Evolutionary conservation across 2,113 vertebrate genomes (phyloP).

Genomic region (Lepus timidus): DNA sequence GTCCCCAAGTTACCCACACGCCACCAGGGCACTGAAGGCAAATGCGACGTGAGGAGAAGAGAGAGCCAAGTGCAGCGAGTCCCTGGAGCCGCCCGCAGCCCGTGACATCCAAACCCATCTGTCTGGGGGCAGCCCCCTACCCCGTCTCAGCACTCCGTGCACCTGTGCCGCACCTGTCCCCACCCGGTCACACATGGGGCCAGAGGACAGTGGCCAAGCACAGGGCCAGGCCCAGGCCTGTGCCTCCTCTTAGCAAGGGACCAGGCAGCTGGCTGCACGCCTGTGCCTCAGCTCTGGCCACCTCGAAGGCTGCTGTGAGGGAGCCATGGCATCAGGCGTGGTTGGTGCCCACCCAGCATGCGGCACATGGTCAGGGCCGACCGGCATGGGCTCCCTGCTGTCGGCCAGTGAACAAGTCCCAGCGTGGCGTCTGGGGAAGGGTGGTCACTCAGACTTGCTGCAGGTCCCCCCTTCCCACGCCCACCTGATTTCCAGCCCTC

Average conservation of each 20-base stretch:
- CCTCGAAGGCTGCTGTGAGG: not conserved
- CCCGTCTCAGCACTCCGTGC: fast-evolving
- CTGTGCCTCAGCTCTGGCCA: not conserved
- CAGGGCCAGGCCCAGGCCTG: fast-evolving
- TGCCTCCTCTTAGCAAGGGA: not conserved
- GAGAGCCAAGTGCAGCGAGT: no score
- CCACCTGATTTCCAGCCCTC: not conserved
- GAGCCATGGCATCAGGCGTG: fast-evolving
- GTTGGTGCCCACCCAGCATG: fast-evolving
- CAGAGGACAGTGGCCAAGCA: fast-evolving
- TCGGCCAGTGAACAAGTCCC: not conserved
- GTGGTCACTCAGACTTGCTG: no score
- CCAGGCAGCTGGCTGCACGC: fast-evolving
- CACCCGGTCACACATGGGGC: fast-evolving
- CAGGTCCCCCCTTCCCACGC: not conserved
- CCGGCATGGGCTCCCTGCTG: fast-evolving
- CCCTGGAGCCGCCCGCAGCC: fast-evolving
- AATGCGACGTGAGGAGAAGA: no score
- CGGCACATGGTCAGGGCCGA: no score
- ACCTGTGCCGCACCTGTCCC: not conserved
- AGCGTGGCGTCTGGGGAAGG: no score
- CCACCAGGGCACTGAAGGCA: no score
- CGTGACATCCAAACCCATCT: fast-evolving
- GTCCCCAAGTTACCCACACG: not conserved
- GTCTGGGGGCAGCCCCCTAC: not conserved